Percentiles rank a stretch among this genome's conserved stretches.
Evolutionary conservation across 2,113 vertebrate genomes (phyloP).

Genomic region (Cynoglossus semilaevis): DNA sequence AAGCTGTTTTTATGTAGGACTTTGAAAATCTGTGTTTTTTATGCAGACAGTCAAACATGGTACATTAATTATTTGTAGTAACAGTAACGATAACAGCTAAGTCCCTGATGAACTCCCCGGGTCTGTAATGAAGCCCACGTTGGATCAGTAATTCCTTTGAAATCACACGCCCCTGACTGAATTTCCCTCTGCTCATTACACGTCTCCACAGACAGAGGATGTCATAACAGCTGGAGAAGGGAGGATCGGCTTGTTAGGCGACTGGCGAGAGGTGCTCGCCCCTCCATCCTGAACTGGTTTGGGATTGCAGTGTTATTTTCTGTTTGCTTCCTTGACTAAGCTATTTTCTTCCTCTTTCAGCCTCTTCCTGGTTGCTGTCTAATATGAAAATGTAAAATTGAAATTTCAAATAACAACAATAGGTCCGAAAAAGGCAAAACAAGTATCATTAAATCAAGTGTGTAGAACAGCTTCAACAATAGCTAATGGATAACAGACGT

Average conservation of each 20-base stretch:
- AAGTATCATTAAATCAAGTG: not conserved
- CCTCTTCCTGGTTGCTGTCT: conserved; percentile 22
- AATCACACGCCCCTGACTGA: conserved; percentile 17
- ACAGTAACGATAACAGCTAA: not conserved
- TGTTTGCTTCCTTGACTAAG: conserved; percentile 45
- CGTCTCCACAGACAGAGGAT: conserved; percentile 79
- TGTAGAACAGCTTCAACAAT: not conserved
- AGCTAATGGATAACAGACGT: no score
- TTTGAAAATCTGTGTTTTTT: no score
- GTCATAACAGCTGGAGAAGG: conserved; percentile 73
- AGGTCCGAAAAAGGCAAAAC: no score
- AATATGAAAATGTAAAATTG: no score
- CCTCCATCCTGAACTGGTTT: conserved; percentile 6
- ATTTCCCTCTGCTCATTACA: conserved; percentile 22
- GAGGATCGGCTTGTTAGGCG: conserved; percentile 83
- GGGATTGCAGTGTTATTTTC: conserved; percentile 70
- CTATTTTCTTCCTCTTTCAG: conserved; percentile 10
- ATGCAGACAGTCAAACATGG: no score
- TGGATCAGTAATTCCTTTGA: conserved; percentile 10
- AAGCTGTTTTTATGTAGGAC: no score
- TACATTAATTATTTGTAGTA: no score
- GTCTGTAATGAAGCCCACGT: not conserved
- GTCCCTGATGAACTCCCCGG: not conserved
- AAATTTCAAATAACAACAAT: no score
- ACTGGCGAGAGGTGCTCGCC: conserved; percentile 81